These are phyloP conservation scores for Brachymystax lenok DNA, from an alignment of 2,797 vertebrate species.

Conservation along the genomic window DNA sequence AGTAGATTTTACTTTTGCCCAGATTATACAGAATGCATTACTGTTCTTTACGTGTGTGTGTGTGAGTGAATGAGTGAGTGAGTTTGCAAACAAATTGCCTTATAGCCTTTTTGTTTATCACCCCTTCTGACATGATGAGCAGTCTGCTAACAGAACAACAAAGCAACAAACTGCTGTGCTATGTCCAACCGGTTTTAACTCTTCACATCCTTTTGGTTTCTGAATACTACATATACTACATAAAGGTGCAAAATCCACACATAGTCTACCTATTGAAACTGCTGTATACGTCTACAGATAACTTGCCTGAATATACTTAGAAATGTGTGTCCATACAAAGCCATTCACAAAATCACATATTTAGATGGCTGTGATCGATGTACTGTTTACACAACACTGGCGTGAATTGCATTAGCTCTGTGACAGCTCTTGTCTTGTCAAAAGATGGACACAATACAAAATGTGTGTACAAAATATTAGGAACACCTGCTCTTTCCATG, in stretches of 20 bases:
- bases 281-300: no score
- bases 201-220: no score
- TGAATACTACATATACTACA: no score
- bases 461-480: no score
- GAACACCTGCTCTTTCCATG: no score
- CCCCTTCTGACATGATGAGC: background rate
- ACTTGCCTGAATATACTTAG: no score
- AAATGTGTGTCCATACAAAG: no score
- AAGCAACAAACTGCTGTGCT: background rate
- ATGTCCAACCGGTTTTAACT: no score
- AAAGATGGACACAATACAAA: background rate
- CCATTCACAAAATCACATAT: no score
- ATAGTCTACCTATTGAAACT: no score
- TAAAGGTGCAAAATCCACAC: no score
- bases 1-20: conserved; percentile 33
- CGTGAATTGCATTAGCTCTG: background rate
- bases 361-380: background rate
- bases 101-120: background rate
- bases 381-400: background rate
- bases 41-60: conserved; percentile 5
- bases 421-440: background rate
- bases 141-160: background rate
- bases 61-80: background rate
- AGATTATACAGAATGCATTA: conserved; percentile 36
- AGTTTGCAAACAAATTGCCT: background rate